Evolutionary conservation across 2,888 invertebrate species (phyloP), one percentile per base, ranked within the genome.

Genomic region (Drosophila subsilvestris): DNA sequence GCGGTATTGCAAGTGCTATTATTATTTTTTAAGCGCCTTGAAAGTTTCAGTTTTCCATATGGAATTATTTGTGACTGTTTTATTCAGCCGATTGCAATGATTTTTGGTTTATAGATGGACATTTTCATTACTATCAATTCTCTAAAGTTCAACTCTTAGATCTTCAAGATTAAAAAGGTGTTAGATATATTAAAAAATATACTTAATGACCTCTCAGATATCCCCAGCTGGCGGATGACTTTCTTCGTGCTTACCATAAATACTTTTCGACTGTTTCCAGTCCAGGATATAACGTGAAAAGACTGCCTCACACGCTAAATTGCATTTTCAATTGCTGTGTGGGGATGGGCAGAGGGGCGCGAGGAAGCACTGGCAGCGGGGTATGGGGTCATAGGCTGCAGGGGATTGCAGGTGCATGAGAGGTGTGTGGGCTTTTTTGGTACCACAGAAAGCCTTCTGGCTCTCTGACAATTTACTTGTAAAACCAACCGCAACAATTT

Each of bases 401-500:
- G 17, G 17, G 32, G 18, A 42, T 54, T 20, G 18, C 42, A n/a
- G 56, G 22, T 32, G 2, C 12, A 20, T 3, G 4, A n/a, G 17
- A 9, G 22, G 20, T n/a, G 25, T 12, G 8, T n/a, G 18, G 44
- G 22, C 9, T 43, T 7, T n/a, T 14, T 22, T 22, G 27, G n/a
- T 3, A 44, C 63, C 45, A 53, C 57, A 63, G 74, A 54, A 63
- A 47, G 54, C 37, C 37, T 37, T n/a, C n/a, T 37, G 37, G 37
- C 37, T 37, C 14, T 37, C 37, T 66, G 67, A 71, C 80, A 80
- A 79, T 76, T 73, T 76, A 76, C 73, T 78, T 76, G 74, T 68
- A 71, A 74, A 76, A 71, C 66, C 70, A 77, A 78, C 75, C 78
- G 70, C 78, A 78, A 75, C 74, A 72, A 77, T 79, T 78, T 78